phyloP scores from a whole-genome alignment of 2,797 vertebrate species.

The Pseudochirops cupreus region DNA sequence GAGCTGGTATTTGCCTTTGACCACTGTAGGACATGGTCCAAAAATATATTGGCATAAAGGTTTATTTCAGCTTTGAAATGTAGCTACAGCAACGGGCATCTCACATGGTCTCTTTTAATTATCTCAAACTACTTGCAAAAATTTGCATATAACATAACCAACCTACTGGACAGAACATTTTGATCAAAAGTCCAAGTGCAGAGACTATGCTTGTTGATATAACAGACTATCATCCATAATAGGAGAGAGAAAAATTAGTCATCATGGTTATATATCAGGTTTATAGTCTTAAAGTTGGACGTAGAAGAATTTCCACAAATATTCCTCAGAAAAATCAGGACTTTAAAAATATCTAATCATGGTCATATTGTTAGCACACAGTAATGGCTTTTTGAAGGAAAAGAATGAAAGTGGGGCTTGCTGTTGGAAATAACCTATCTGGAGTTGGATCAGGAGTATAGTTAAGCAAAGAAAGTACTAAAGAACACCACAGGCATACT shows the following conservation, averaged over 20 bases:
- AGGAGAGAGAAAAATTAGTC: neutral
- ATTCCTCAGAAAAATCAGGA: conserved; percentile 6
- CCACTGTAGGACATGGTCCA: neutral
- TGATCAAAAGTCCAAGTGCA: conserved; percentile 2
- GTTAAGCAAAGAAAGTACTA: neutral
- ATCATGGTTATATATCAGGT: conserved; percentile 1
- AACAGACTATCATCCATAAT: neutral
- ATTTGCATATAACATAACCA: neutral
- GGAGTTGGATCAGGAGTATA: neutral
- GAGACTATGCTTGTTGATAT: conserved; percentile 8
- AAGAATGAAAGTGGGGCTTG: neutral
- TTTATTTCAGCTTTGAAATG: neutral
- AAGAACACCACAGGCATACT: neutral
- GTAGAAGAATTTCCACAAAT: neutral
- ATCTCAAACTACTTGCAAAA: conserved; percentile 10
- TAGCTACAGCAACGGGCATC: conserved; percentile 15
- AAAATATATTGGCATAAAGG: neutral
- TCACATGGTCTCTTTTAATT: conserved; percentile 5
- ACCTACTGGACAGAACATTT: neutral
- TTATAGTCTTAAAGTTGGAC: conserved; percentile 25
- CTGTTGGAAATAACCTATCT: neutral
- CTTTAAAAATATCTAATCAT: neutral
- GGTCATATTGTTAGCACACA: neutral
- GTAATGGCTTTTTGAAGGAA: neutral
- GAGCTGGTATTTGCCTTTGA: neutral